Evolutionary conservation across 2,888 invertebrate genomes (phyloP).

Genomic region (Hecatera dysodea): DNA sequence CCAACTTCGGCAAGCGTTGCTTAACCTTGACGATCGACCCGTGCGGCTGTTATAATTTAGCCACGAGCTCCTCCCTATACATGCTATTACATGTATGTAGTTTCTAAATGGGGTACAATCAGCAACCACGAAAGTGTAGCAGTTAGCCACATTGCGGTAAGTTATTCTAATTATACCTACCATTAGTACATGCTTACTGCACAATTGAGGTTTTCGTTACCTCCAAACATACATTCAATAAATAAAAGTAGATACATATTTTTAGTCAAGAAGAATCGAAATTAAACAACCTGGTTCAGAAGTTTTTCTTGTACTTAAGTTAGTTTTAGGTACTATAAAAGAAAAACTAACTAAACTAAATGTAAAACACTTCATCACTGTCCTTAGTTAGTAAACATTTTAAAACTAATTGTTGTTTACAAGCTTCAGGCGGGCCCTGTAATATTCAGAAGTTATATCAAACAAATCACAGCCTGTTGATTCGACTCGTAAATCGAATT

Average conservation of each 20-base stretch:
- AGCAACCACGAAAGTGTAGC: conserved; percentile 3
- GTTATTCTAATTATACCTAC: neutral
- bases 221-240: neutral
- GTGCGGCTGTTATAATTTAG: no score
- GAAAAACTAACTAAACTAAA: neutral
- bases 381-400: conserved; percentile 42
- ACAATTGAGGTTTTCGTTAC: neutral
- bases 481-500: conserved; percentile 60
- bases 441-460: conserved; percentile 46
- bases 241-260: neutral
- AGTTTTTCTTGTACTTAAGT: no score
- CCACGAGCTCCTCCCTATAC: no score
- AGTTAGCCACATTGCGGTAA: conserved; percentile 12
- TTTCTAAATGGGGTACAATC: conserved; percentile 16
- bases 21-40: no score
- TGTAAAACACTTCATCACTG: conserved; percentile 4
- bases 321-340: no score
- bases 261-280: neutral
- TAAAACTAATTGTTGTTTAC: conserved; percentile 50
- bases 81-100: neutral
- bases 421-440: conserved; percentile 17
- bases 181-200: neutral
- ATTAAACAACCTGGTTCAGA: neutral
- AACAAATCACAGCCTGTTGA: conserved; percentile 62
- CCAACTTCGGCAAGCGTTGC: no score